Percentiles rank a stretch among this genome's conserved stretches.
Conservation (phyloP, 1,140 invertebrate genomes). For the Anthonomus grandis region DNA sequence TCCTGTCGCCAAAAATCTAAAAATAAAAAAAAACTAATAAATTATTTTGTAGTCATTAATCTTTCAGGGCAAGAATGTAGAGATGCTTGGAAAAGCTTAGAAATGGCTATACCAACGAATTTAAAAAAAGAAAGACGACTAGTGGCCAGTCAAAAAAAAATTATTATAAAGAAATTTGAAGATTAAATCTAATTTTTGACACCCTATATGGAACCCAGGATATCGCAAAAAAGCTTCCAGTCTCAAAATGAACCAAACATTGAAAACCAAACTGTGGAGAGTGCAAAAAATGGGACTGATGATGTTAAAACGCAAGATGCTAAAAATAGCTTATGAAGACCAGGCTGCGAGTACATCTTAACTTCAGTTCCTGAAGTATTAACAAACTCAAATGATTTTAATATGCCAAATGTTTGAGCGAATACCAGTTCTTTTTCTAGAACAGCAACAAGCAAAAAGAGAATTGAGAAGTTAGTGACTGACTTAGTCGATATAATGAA, state of each 20-base stretch:
- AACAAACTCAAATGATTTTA: background rate
- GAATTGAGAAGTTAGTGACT: background rate
- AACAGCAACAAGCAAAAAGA: background rate
- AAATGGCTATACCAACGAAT: background rate
- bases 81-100: background rate
- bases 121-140: background rate
- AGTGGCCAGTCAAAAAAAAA: background rate
- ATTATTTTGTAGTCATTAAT: background rate
- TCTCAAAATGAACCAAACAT: too few relatives aligned
- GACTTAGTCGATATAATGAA: background rate
- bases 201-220: background rate
- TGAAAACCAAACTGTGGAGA: background rate
- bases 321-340: background rate
- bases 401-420: background rate
- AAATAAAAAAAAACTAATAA: background rate
- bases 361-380: background rate
- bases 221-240: too few relatives aligned
- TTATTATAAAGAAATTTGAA: background rate
- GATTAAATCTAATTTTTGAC: background rate
- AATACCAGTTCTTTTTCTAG: background rate
- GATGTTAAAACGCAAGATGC: background rate
- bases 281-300: background rate
- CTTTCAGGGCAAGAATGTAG: background rate
- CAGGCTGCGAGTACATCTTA: background rate
- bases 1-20: background rate